Percentiles rank a stretch among this genome's conserved stretches.
phyloP scores from a whole-genome alignment of 1,140 invertebrate species.

The Procambarus virginalis region DNA sequence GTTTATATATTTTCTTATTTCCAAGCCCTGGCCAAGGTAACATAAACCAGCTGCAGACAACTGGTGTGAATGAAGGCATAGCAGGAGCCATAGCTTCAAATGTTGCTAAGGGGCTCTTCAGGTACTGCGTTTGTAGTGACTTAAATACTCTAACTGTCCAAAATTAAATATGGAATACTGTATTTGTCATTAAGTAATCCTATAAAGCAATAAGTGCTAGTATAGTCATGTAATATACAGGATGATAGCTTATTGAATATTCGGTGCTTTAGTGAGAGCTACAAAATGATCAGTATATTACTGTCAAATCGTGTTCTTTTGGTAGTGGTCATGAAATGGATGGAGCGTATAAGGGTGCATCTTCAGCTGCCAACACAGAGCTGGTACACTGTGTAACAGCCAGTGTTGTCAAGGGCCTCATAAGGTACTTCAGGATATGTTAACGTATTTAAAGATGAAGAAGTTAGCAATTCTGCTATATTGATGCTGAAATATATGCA shows the following conservation, averaged over 20 bases:
- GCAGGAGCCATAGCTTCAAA: slow-evolving; percentile 31
- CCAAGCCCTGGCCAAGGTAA: not conserved
- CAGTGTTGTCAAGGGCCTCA: slow-evolving; percentile 25
- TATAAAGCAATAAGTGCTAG: no score
- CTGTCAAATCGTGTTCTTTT: not conserved
- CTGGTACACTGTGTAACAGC: slow-evolving; percentile 19
- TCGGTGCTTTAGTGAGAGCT: no score
- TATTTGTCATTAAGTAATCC: no score
- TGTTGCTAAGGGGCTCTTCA: slow-evolving; percentile 48
- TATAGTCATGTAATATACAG: no score
- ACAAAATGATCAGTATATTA: no score
- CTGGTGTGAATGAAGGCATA: slow-evolving; percentile 6
- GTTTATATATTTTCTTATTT: not conserved
- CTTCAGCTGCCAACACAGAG: slow-evolving; percentile 6
- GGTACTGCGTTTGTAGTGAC: not conserved
- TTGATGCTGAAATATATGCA: no score
- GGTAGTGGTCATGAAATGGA: slow-evolving; percentile 10
- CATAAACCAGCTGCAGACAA: slow-evolving; percentile 26
- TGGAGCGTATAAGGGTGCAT: not conserved
- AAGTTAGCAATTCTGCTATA: no score
- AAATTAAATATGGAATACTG: no score
- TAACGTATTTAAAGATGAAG: not conserved
- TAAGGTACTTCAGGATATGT: slow-evolving; percentile 11
- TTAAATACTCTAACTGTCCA: no score
- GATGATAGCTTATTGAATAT: no score